Evolutionary conservation across 2,888 invertebrate species (phyloP).

Genomic region (Masnerella sp.): DNA sequence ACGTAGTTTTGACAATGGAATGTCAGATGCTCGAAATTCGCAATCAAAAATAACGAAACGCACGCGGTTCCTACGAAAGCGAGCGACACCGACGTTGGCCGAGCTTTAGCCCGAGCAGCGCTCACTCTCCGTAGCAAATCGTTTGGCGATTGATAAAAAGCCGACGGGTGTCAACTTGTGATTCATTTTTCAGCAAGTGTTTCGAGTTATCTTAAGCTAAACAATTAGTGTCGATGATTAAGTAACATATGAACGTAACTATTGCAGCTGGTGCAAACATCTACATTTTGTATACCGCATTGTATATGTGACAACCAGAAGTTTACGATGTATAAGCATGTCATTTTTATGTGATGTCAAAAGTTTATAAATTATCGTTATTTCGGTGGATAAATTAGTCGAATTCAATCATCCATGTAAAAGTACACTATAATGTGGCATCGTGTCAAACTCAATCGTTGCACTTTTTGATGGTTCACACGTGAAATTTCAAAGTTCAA

Average conservation of each 20-base stretch:
- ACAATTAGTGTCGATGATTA: conserved; percentile 42
- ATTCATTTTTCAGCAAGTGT: conserved; percentile 29
- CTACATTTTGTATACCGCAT: conserved; percentile 58
- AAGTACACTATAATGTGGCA: conserved; percentile 8
- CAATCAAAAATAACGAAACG: conserved; percentile 25
- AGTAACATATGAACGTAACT: conserved; percentile 38
- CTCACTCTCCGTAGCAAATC: conserved; percentile 19
- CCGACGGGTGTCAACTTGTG: conserved; percentile 32
- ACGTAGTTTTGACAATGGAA: too few relatives aligned
- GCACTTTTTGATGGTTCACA: too few relatives aligned
- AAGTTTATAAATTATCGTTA: conserved; percentile 56
- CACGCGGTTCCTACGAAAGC: conserved; percentile 21
- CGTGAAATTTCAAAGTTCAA: too few relatives aligned
- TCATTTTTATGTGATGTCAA: conserved; percentile 58
- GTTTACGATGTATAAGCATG: conserved; percentile 51
- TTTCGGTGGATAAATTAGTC: conserved; percentile 49
- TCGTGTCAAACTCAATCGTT: too few relatives aligned
- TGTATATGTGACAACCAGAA: conserved; percentile 46
- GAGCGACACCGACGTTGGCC: not conserved
- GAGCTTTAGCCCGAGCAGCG: conserved; percentile 10
- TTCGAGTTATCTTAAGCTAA: conserved; percentile 34
- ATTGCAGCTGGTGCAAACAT: conserved; percentile 42
- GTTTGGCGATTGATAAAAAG: conserved; percentile 22
- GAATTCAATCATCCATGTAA: conserved; percentile 26
- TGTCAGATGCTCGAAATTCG: too few relatives aligned